These are phyloP conservation scores for Pristiophorus japonicus DNA, from an alignment of 2,113 vertebrate species.

Conservation along the genomic window DNA sequence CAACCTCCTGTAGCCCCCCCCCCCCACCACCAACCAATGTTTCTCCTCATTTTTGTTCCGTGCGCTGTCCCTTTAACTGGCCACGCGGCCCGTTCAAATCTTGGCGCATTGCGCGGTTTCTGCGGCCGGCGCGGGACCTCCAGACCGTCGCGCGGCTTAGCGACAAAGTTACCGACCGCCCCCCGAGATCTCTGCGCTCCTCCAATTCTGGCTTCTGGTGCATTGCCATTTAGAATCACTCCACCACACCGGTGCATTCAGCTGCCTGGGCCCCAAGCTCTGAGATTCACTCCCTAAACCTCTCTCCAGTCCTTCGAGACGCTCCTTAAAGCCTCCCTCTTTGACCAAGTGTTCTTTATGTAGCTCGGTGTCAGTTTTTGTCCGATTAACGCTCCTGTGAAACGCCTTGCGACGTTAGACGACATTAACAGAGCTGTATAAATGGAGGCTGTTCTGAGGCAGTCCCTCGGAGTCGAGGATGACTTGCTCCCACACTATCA, in stretches of 20 bases:
- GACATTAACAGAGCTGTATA: not conserved
- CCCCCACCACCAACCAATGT: too few species aligned
- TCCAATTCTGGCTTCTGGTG: not conserved
- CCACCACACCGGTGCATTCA: not conserved
- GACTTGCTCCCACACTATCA: too few species aligned
- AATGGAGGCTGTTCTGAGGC: not conserved
- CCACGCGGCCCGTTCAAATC: too few species aligned
- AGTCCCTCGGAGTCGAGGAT: too few species aligned
- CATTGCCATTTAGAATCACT: not conserved
- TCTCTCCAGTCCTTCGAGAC: not conserved
- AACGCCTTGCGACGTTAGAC: not conserved
- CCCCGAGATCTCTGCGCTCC: not conserved
- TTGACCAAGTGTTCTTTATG: not conserved
- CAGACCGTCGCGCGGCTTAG: too few species aligned
- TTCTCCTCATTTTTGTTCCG: too few species aligned
- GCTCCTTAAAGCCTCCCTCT: not conserved
- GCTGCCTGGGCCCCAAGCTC: not conserved
- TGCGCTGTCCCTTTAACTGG: too few species aligned
- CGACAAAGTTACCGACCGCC: too few species aligned
- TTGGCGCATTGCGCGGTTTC: too few species aligned
- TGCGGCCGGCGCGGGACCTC: too few species aligned
- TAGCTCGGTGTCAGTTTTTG: not conserved
- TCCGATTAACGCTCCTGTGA: not conserved
- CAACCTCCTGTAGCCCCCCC: not conserved
- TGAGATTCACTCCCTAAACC: not conserved